Base-by-base conservation (phyloP, 2,797 vertebrate species). In the Miichthys miiuy region DNA sequence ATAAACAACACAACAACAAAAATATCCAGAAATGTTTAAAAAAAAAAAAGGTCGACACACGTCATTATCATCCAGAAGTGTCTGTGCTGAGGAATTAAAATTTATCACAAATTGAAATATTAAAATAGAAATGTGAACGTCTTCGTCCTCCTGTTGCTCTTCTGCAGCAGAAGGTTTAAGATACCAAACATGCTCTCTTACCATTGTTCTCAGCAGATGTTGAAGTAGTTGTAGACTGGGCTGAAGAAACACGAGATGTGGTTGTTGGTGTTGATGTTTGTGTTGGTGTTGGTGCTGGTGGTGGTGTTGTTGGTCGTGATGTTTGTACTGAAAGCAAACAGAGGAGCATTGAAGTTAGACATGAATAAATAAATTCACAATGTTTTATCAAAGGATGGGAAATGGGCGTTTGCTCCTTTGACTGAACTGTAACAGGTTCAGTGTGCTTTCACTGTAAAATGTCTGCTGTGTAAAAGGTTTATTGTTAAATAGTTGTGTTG, bases 261-360 rank as follows among this genome's bases (percentile, higher is more conserved):
- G 44, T 0, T 47, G 16, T 0, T 23, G 30, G 30, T 30, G 30
- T 34, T 34, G 34, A 1, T 34, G 30, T 30, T 30, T 6, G 30
- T 30, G 30, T 6, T 27, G 27, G 27, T 27, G 27, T 6, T 34
- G 27, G 27, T 30, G 27, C 27, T 30, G 27, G 25, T 25, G 27
- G 27, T 27, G 27, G 27, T 27, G 27, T 3, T 27, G 27, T 5
- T 30, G 30, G 30, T 30, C 5, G 30, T 30, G 30, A 30, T 30
- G 57, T 20, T 51, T n/a, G 4, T 11, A 0, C 60, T 81, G 61
- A 67, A 44, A 67, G 5, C 2, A 55, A 66, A 60, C 41, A 65
- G 30, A 6, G 30, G 5, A 30, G 30, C 30, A 30, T 30, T 30
- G 30, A 30, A n/a, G 38, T n/a, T 20, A 5, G 1, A 50, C 0